Conservation (phyloP, 2,888 invertebrate genomes). For the Adelognathus sp. region DNA sequence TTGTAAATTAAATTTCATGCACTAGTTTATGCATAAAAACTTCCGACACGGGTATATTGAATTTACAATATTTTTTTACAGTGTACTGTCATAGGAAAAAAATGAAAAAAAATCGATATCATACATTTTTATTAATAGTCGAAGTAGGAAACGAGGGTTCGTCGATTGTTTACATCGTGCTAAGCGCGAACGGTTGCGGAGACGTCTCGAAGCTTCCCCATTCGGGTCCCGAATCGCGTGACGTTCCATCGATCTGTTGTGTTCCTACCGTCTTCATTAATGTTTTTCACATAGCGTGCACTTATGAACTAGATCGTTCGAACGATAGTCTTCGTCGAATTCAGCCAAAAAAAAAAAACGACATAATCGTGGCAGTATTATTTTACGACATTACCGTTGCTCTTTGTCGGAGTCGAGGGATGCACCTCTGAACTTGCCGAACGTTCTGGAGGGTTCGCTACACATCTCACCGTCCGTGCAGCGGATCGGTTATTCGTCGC, state of each 20-base stretch:
- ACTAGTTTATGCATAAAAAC: no score
- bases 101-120: neutral
- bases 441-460: neutral
- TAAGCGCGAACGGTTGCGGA: conserved; percentile 7
- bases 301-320: neutral
- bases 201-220: conserved; percentile 48
- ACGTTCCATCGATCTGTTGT: conserved; percentile 43
- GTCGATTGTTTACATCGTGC: conserved; percentile 40
- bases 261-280: neutral
- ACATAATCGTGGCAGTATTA: neutral
- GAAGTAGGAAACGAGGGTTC: neutral
- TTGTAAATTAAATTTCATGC: no score
- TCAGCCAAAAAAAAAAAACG: neutral
- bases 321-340: neutral
- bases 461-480: neutral
- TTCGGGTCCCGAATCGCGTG: conserved; percentile 33
- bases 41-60: no score
- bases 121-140: neutral
- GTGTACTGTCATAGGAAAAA: no score
- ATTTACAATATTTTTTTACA: no score
- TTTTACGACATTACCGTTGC: neutral
- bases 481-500: conserved; percentile 43
- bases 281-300: neutral
- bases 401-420: neutral
- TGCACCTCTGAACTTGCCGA: neutral